Conservation (phyloP, 1,140 invertebrate species). For the Drosophila mauritiana region DNA sequence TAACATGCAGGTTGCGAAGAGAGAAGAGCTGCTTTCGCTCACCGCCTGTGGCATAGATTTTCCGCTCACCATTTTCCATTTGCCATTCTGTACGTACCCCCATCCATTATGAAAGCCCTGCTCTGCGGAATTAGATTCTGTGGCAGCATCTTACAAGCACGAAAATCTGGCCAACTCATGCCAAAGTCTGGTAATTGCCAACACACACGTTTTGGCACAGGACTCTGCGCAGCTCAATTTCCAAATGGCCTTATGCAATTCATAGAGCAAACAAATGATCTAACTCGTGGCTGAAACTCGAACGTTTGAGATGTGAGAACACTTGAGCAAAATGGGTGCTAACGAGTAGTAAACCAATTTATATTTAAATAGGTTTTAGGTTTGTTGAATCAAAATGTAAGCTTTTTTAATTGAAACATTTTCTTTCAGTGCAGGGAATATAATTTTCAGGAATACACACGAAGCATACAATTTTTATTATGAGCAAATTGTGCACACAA, state of each 20-base stretch:
- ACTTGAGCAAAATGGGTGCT: background rate
- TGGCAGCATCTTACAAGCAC: conserved; percentile 22
- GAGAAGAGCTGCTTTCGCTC: conserved; percentile 7
- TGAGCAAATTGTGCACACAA: conserved; percentile 40
- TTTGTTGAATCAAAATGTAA: no score
- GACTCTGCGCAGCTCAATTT: conserved; percentile 19
- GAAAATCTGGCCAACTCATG: conserved; percentile 44
- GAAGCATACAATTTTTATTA: conserved; percentile 29
- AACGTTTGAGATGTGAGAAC: background rate
- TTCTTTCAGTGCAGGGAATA: conserved; percentile 3
- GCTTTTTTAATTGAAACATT: background rate
- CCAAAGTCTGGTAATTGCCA: conserved; percentile 41
- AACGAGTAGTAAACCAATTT: background rate
- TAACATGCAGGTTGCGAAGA: conserved; percentile 37
- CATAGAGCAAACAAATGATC: conserved; percentile 30
- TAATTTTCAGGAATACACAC: conserved; percentile 1
- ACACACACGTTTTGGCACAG: conserved; percentile 33
- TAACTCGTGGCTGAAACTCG: conserved; percentile 14
- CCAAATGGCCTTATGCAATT: conserved; percentile 44
- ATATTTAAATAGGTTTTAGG: no score
- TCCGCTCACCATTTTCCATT: conserved; percentile 2
- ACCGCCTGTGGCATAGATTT: conserved; percentile 24
- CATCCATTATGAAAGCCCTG: conserved; percentile 39
- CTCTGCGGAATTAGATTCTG: conserved; percentile 47
- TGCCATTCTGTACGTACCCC: background rate